These are phyloP conservation scores for Petrocephalus schoutedeni DNA, from an alignment of 2,797 vertebrate species.

Conservation along the genomic window DNA sequence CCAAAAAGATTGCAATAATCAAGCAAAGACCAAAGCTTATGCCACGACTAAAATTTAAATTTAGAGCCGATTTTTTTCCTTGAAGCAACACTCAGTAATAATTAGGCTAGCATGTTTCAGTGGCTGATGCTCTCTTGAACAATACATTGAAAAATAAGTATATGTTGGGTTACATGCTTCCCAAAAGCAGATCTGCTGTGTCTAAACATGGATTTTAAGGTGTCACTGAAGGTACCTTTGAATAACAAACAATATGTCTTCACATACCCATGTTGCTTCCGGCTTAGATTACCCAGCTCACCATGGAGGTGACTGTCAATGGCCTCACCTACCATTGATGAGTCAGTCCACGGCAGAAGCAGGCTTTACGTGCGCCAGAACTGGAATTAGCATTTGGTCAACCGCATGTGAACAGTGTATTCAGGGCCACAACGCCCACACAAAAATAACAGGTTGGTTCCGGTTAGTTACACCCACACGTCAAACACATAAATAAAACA, in stretches of 20 bases:
- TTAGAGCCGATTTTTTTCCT: neutral
- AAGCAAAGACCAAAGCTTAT: neutral
- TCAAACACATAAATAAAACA: neutral
- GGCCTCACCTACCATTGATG: neutral
- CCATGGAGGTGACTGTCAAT: neutral
- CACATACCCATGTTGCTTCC: neutral
- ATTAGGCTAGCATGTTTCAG: neutral
- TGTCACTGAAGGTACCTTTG: neutral
- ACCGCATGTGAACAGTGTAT: neutral
- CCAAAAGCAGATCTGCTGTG: neutral
- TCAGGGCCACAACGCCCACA: neutral
- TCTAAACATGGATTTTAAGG: neutral
- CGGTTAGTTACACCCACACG: neutral
- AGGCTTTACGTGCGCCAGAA: neutral
- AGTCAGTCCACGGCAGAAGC: neutral
- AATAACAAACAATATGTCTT: neutral
- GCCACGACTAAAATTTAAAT: neutral
- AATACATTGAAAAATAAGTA: neutral
- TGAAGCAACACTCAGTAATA: neutral
- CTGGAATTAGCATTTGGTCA: neutral
- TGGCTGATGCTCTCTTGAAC: neutral
- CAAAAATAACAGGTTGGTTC: neutral
- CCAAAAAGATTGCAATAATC: neutral
- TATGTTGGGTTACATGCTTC: neutral
- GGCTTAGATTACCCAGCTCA: neutral